Conservation (phyloP, 1,140 invertebrate genomes). For the Heliothis subflexa region DNA sequence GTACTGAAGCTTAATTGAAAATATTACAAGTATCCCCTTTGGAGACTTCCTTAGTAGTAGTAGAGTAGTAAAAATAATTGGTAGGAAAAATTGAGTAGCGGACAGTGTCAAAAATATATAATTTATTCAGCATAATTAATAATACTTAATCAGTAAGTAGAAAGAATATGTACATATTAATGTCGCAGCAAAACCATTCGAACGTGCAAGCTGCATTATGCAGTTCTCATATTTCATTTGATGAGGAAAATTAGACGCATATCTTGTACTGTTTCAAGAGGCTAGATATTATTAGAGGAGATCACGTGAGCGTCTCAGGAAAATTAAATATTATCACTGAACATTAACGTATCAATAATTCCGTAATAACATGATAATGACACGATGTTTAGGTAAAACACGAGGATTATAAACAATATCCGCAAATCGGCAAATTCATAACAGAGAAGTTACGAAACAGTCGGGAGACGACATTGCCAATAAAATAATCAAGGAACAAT, state of each 20-base stretch:
- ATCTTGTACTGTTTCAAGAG: constrained; percentile 5
- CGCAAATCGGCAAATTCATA: constrained; percentile 14
- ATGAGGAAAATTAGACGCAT: constrained; percentile 21
- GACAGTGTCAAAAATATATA: too few relatives aligned
- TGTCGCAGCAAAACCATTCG: background rate
- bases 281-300: constrained; percentile 31
- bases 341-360: background rate
- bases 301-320: constrained; percentile 37
- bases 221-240: background rate
- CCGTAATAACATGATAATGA: constrained; percentile 7
- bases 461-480: constrained; percentile 30
- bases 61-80: too few relatives aligned
- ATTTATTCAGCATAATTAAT: too few relatives aligned
- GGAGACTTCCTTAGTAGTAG: too few relatives aligned
- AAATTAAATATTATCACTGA: background rate
- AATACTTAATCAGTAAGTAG: too few relatives aligned
- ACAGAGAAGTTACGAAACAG: constrained; percentile 75
- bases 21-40: too few relatives aligned
- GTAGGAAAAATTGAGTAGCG: too few relatives aligned
- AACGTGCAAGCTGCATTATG: background rate
- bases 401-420: background rate
- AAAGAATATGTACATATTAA: too few relatives aligned
- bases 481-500: constrained; percentile 20
- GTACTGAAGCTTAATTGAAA: too few relatives aligned
- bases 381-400: constrained; percentile 13